Evolutionary conservation across 2,888 invertebrate species (phyloP).

Genomic region (Eristalinus sepulchralis): DNA sequence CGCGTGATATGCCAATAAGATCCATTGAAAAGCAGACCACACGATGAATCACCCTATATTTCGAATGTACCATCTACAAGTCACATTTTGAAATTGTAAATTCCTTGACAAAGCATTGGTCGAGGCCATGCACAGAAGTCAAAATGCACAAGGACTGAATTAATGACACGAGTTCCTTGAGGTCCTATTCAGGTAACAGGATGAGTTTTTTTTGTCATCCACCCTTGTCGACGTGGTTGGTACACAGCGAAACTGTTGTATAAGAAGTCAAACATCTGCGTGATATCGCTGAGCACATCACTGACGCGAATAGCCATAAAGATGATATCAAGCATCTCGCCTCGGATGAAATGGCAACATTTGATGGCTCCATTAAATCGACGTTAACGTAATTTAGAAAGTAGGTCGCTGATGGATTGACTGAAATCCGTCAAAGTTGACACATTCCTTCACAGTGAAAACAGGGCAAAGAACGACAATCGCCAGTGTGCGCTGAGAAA

Average conservation of each 20-base stretch:
- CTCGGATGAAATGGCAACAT: not conserved
- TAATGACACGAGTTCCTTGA: too few relatives aligned
- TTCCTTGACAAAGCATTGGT: too few relatives aligned
- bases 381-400: not conserved
- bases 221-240: too few relatives aligned
- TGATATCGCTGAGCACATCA: not conserved
- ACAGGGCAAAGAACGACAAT: not conserved
- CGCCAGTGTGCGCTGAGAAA: not conserved
- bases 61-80: too few relatives aligned
- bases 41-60: too few relatives aligned
- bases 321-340: not conserved
- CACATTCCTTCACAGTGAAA: not conserved
- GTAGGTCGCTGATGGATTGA: not conserved
- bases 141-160: too few relatives aligned
- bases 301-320: not conserved
- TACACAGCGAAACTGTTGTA: not conserved
- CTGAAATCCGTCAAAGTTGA: not conserved
- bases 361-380: not conserved
- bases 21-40: too few relatives aligned
- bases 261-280: not conserved
- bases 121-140: too few relatives aligned
- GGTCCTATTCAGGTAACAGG: too few relatives aligned
- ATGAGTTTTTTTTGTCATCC: too few relatives aligned
- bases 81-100: too few relatives aligned
- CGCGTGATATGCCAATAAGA: too few relatives aligned